Conservation (phyloP, 2,888 invertebrate species). For the Panorpa germanica region DNA sequence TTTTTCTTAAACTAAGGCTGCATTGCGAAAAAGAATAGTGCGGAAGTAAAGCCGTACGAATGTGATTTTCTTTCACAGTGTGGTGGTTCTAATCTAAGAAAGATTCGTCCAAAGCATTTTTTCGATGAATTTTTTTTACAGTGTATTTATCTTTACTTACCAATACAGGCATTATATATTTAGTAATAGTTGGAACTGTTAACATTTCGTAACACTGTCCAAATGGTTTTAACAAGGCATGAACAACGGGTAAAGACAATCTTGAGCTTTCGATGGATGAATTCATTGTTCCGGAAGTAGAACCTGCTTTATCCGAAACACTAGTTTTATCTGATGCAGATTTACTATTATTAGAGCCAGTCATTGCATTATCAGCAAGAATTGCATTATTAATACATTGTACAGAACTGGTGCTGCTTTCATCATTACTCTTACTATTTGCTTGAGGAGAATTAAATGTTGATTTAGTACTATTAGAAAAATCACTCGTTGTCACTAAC, state of each 20-base stretch:
- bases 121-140: too few species aligned
- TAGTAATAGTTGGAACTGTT: constrained; percentile 75
- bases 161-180: constrained; percentile 81
- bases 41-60: background rate
- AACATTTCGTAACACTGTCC: constrained; percentile 83
- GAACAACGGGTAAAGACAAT: constrained; percentile 61
- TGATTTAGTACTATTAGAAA: constrained; percentile 1
- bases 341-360: too few species aligned
- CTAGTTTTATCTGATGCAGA: too few species aligned
- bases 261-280: too few species aligned
- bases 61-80: background rate
- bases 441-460: constrained; percentile 2
- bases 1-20: too few species aligned
- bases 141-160: constrained; percentile 38
- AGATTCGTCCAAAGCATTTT: too few species aligned
- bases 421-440: constrained; percentile 3
- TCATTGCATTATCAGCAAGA: too few species aligned
- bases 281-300: too few species aligned
- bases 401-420: too few species aligned
- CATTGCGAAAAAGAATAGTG: too few species aligned
- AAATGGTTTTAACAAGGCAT: constrained; percentile 73
- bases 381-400: too few species aligned
- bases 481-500: constrained; percentile 8
- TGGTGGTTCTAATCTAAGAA: background rate
- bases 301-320: too few species aligned